Base-by-base conservation (phyloP, 1,140 invertebrate species). In the Drosophila watanabei region DNA sequence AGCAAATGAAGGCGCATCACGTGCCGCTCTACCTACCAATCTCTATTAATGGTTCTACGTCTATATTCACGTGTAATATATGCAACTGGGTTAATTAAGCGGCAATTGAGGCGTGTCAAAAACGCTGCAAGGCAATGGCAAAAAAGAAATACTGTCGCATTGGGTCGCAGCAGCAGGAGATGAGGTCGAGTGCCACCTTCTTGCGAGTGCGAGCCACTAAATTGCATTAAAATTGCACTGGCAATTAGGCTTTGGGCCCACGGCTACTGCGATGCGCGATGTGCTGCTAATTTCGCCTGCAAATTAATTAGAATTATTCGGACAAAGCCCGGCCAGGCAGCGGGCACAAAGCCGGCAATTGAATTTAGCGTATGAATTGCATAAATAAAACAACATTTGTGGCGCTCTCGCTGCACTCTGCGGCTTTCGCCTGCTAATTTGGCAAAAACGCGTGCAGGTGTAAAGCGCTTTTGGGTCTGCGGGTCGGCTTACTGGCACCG, bases 31-130 rank as follows among this genome's bases (percentile, higher is more conserved):
- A 6, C n/a, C 24, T 24, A 56, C 52, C 52, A 37, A 30, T 46
- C 24, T 58, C 43, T 43, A 63, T 58, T 16, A 32, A 32, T 46
- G 41, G 20, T 41, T 32, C n/a, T 51, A 33, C 33, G 32, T 35
- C n/a, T 58, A 65, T 37, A 30, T 51, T 24, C 60, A 79, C 52
- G 52, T 88, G 83, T 82, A 87, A 87, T 79, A 81, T 89, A 89
- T 86, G 87, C 87, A 89, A 77, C 75, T 82, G 72, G 85, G 87
- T 89, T 89, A 89, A 91, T 89, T 87, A 91, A 91, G 85, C 85
- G 62, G 66, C 80, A 85, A 86, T 86, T 87, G 85, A 91, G 76
- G 85, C 54, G 68, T 73, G 82, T 81, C 66, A 76, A 61, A 73
- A 57, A 56, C n/a, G 51, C 59, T 24, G 62, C 30, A 24, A 49